Conservation (phyloP, 2,113 vertebrate species). For the Melanerpes aurifrons region DNA sequence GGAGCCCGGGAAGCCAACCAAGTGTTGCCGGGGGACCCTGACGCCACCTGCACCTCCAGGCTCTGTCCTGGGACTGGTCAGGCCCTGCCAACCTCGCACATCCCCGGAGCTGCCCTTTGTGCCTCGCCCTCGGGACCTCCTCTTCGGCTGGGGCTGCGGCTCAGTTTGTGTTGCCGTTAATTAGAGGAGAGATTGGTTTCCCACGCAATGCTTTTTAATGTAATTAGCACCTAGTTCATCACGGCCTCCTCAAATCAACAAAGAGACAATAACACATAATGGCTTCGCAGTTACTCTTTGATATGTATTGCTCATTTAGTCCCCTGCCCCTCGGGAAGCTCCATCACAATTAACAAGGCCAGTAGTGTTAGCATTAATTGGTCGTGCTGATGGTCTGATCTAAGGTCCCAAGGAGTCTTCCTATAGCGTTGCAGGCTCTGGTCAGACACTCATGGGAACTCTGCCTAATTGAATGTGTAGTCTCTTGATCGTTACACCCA, state of each 20-base stretch:
- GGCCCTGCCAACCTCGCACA: not conserved
- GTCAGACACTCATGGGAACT: conserved; percentile 24
- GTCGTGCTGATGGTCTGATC: conserved; percentile 24
- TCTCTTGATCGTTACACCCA: not conserved
- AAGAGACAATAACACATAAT: conserved; percentile 36
- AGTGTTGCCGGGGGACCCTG: not conserved
- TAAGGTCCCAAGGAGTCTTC: conserved; percentile 39
- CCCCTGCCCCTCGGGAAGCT: conserved; percentile 17
- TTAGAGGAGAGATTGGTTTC: conserved; percentile 30
- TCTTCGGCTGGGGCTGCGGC: not conserved
- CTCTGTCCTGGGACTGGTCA: not conserved
- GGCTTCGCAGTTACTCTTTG: conserved; percentile 42
- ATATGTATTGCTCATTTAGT: conserved; percentile 52
- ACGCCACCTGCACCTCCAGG: not conserved
- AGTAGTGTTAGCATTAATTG: conserved; percentile 11
- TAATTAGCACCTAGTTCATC: conserved; percentile 58
- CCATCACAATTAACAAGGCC: conserved; percentile 35
- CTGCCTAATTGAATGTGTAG: conserved; percentile 36
- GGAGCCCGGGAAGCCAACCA: not conserved
- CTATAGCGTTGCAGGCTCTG: not conserved
- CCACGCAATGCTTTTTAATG: conserved; percentile 41
- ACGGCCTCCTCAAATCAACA: conserved; percentile 40
- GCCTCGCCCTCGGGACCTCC: accelerated
- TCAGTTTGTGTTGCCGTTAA: conserved; percentile 30
- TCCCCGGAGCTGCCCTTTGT: not conserved